Evolutionary conservation across 1,140 invertebrate genomes (phyloP).

Genomic region (Brachionus koreanus): DNA sequence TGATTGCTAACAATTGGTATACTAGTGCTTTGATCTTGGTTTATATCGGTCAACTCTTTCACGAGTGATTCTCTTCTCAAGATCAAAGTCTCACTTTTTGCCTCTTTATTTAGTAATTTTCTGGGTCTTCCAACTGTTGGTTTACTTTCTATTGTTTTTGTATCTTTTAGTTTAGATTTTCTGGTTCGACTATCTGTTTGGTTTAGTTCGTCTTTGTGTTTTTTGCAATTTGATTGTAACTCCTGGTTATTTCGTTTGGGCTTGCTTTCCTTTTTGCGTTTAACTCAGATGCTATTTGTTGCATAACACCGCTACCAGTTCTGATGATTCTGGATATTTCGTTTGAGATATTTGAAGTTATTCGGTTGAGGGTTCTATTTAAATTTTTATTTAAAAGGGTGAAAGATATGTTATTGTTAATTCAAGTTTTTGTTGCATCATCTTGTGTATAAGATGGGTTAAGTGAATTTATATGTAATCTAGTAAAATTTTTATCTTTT

Average conservation of each 20-base stretch:
- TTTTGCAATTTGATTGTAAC: not conserved
- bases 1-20: not conserved
- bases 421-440: not conserved
- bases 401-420: not conserved
- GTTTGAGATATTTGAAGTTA: not conserved
- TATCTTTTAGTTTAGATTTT: not conserved
- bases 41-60: not conserved
- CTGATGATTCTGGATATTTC: not conserved
- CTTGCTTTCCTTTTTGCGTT: not conserved
- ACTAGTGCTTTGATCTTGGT: not conserved
- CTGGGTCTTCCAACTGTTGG: not conserved
- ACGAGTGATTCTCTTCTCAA: not conserved
- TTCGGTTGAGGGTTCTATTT: not conserved
- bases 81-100: not conserved
- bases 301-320: not conserved
- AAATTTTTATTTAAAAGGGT: not conserved
- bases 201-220: not conserved
- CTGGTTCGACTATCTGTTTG: not conserved
- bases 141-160: not conserved
- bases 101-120: not conserved
- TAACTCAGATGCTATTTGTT: not conserved
- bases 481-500: not conserved
- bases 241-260: not conserved
- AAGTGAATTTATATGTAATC: not conserved
- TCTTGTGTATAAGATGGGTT: not conserved